These are phyloP conservation scores for Meriones psammophilus DNA, from an alignment of 2,797 vertebrate genomes.

Conservation along the genomic window DNA sequence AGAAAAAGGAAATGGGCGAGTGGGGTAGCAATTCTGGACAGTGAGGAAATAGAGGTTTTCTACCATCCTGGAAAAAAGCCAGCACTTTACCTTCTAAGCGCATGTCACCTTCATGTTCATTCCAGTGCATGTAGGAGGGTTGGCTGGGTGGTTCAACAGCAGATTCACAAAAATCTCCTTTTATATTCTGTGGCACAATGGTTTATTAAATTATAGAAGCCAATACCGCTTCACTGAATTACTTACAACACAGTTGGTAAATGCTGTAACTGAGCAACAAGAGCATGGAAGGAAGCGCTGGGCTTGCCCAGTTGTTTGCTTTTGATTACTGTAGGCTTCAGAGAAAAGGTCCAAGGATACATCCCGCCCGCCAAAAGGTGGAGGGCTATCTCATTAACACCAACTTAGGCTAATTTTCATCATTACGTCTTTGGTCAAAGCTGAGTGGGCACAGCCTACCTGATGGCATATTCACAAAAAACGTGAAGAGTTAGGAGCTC, in stretches of 20 bases:
- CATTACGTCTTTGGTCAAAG: slow-evolving; percentile 18
- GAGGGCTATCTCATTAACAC: neutral
- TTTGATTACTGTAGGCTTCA: slow-evolving; percentile 53
- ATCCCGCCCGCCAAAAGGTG: neutral
- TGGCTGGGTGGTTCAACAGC: neutral
- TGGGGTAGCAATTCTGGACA: neutral
- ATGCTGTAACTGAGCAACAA: neutral
- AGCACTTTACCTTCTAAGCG: neutral
- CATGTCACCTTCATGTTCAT: neutral
- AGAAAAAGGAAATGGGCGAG: neutral
- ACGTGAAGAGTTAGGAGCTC: neutral
- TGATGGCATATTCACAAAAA: neutral
- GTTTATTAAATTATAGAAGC: slow-evolving; percentile 41
- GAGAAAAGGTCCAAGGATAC: neutral
- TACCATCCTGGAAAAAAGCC: slow-evolving; percentile 17
- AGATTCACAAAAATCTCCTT: slow-evolving; percentile 8
- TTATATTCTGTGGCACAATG: neutral
- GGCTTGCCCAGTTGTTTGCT: neutral
- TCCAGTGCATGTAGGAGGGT: neutral
- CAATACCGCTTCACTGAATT: neutral
- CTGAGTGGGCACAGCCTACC: neutral
- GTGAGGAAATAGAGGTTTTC: neutral
- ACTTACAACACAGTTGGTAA: slow-evolving; percentile 26
- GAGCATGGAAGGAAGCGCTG: neutral
- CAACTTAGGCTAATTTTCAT: slow-evolving; percentile 9